A percentile compares a stretch with the other conserved stretches of the same genome.
phyloP scores from a whole-genome alignment of 2,797 vertebrate species.

The Taeniopygia guttata region DNA sequence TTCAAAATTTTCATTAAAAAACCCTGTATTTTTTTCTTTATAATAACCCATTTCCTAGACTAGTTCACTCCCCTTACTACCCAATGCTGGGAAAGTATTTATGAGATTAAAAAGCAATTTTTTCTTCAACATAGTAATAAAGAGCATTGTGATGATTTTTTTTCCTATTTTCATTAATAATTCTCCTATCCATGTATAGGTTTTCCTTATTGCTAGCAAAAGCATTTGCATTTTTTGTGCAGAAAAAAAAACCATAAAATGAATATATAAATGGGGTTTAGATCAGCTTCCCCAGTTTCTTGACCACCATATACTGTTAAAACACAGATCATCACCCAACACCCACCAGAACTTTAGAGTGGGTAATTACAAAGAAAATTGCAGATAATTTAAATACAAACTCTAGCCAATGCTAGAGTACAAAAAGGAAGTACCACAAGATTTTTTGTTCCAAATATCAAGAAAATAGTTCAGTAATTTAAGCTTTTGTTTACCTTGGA shows the following conservation, averaged over 20 bases:
- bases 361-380: not conserved
- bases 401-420: not conserved
- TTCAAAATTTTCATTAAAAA: not conserved
- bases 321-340: not conserved
- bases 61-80: not conserved
- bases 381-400: not conserved
- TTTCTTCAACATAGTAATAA: not conserved
- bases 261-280: too few relatives aligned
- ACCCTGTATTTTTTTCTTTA: rapidly evolving
- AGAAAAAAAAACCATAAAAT: too few relatives aligned
- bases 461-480: not conserved
- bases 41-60: not conserved
- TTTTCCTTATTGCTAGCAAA: not conserved
- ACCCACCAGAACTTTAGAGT: not conserved
- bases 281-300: not conserved
- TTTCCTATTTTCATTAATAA: not conserved
- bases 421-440: not conserved
- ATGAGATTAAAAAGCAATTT: not conserved
- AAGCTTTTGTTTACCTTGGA: not conserved
- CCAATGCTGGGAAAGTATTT: not conserved
- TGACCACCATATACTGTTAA: not conserved
- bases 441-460: not conserved
- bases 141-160: rapidly evolving
- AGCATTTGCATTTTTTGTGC: not conserved
- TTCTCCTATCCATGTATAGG: not conserved